Evolutionary conservation across 2,113 vertebrate species (phyloP).

Genomic region (Hippocampus abdominalis): DNA sequence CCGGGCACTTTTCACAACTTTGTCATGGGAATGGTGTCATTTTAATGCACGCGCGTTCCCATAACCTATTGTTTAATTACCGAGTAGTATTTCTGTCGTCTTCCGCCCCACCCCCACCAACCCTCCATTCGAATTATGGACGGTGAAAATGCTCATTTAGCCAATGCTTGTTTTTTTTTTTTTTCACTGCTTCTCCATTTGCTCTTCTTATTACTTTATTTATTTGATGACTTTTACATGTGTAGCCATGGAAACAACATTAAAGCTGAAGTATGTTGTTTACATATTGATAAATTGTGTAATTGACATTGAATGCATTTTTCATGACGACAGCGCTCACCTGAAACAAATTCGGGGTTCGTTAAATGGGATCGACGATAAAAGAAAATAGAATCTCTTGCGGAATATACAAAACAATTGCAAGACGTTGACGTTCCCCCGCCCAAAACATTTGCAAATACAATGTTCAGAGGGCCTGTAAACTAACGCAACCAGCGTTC

Average conservation of each 20-base stretch:
- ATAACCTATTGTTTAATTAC: not conserved
- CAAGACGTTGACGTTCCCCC: not conserved
- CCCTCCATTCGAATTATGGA: not conserved
- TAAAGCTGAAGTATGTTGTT: not conserved
- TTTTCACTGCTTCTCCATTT: not conserved
- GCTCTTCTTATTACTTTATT: not conserved
- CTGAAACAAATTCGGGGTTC: no score
- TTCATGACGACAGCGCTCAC: no score
- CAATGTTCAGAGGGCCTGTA: not conserved
- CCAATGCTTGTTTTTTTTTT: not conserved
- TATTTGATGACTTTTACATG: not conserved
- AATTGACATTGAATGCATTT: not conserved
- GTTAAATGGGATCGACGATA: no score
- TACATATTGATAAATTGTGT: not conserved
- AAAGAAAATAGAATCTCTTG: no score
- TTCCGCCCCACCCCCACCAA: not conserved
- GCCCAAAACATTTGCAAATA: not conserved
- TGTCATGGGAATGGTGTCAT: not conserved
- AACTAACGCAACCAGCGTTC: not conserved
- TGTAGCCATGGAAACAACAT: not conserved
- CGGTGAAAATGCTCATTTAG: not conserved
- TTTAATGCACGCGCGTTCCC: not conserved
- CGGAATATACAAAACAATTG: no score
- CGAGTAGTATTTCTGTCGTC: not conserved
- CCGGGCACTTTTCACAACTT: conserved; percentile 8